Percentiles rank a stretch among this genome's conserved stretches.
Conservation (phyloP, 1,140 invertebrate species). For the Cydia amplana region DNA sequence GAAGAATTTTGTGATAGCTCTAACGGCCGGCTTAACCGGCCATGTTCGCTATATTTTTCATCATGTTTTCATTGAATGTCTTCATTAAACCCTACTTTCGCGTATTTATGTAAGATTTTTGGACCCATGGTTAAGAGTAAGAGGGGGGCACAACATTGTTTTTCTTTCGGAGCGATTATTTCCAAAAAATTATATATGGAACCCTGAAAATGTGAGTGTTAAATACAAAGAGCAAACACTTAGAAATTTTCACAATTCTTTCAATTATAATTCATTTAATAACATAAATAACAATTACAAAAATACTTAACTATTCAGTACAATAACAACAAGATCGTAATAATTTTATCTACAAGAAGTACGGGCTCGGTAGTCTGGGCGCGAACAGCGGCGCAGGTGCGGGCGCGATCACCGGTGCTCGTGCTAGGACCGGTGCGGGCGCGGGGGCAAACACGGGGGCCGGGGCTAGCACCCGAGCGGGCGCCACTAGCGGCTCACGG, state of each 20-base stretch:
- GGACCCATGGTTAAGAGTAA: too few species aligned
- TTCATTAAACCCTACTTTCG: too few species aligned
- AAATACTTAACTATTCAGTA: slow-evolving; percentile 62
- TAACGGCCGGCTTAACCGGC: too few species aligned
- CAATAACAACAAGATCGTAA: slow-evolving; percentile 75
- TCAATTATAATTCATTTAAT: slow-evolving; percentile 60
- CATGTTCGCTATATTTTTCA: too few species aligned
- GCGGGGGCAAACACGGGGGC: slow-evolving; percentile 38
- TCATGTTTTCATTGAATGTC: too few species aligned
- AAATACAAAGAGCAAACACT: too few species aligned
- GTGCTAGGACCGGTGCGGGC: slow-evolving; percentile 48
- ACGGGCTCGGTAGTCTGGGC: slow-evolving; percentile 58
- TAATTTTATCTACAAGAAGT: slow-evolving; percentile 72
- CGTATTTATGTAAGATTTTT: too few species aligned
- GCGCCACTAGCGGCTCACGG: slow-evolving; percentile 63
- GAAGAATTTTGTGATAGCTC: too few species aligned
- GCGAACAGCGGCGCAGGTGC: slow-evolving; percentile 35
- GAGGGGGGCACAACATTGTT: too few species aligned
- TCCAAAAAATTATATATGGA: too few species aligned
- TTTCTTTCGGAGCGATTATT: too few species aligned
- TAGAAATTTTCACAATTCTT: slow-evolving; percentile 6
- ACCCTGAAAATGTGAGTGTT: too few species aligned
- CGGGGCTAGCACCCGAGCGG: slow-evolving; percentile 52
- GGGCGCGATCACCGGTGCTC: slow-evolving; percentile 40
- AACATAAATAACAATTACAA: slow-evolving; percentile 72